Conservation (phyloP, 2,797 vertebrate species). For the Heliangelus exortis region DNA sequence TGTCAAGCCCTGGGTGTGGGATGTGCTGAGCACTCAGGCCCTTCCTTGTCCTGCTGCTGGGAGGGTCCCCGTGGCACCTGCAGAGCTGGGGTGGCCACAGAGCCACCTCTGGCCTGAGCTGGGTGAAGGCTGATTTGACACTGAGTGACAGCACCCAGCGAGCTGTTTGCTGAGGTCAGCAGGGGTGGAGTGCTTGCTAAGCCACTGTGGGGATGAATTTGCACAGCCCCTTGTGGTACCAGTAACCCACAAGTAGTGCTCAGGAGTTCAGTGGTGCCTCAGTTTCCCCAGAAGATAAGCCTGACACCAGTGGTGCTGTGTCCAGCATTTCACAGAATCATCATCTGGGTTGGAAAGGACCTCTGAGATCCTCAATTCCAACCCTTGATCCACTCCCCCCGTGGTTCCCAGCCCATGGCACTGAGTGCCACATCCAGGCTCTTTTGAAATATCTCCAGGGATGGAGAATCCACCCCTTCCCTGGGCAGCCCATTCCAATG, state of each 20-base stretch:
- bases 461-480: too few species aligned
- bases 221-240: not conserved
- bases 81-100: not conserved
- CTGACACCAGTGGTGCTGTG: not conserved
- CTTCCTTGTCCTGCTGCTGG: too few species aligned
- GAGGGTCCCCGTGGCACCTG: fast-evolving
- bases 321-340: not conserved
- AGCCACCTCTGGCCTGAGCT: not conserved
- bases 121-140: not conserved
- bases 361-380: too few species aligned
- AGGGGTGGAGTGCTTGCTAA: not conserved
- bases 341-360: too few species aligned
- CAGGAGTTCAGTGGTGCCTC: not conserved
- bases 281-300: not conserved
- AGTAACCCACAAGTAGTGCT: not conserved
- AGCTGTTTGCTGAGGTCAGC: not conserved
- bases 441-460: too few species aligned
- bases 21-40: not conserved
- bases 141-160: not conserved
- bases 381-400: too few species aligned
- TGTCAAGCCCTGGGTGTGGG: fast-evolving
- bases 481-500: too few species aligned
- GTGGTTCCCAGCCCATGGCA: too few species aligned
- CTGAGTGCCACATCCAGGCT: too few species aligned
- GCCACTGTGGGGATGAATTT: fast-evolving